Base-by-base conservation (phyloP, 2,888 invertebrate species). In the Coleophora flavipennella region DNA sequence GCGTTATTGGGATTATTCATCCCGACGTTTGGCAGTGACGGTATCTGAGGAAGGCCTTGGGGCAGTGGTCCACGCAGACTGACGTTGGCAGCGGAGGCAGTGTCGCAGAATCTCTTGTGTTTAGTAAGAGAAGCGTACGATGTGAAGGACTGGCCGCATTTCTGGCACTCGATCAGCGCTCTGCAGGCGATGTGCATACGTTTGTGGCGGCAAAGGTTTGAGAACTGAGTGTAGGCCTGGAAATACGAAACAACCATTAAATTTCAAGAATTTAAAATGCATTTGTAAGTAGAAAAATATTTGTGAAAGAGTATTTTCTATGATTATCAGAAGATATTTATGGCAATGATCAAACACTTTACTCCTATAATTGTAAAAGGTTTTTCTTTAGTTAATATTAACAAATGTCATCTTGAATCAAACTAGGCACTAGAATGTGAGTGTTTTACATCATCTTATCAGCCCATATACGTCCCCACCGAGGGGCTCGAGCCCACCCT, bases 191-290 rank as follows among this genome's bases (percentile, higher is more conserved):
- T 92, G 87, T 99, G 99, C 96, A 99, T 98, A 42, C 99, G 95
- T 69, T 96, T 97, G 86, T 99, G 99, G n/a, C 99, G 93, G 70
- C 99, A 99, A 63, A 99, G 88, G 76, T 99, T 99, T 31, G 98
- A 99, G 79, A 99, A 99, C 85, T 99, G 99, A 2, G 99, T 99
- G 86, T 99, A 99, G 8, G 97, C 92, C 90, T 90, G 87, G 14
- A 87, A 88, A 49, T 40, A 57, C 57, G 55, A 43, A 51, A 13
- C 25, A 13, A 32, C 31, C 8, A 10, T 34, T 34, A 32, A 11
- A 13, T 12, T 13, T 32, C 4, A 8, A n/a, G 31, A 11, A 11
- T n/a, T 2, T 31, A 11, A n/a, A n/a, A n/a, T n/a, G n/a, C n/a
- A n/a, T n/a, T n/a, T n/a, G n/a, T n/a, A n/a, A n/a, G n/a, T n/a